A percentile compares a stretch with the other conserved stretches of the same genome.
Evolutionary conservation across 2,888 invertebrate genomes (phyloP).

Genomic region (Chrysopilus asiliformis): DNA sequence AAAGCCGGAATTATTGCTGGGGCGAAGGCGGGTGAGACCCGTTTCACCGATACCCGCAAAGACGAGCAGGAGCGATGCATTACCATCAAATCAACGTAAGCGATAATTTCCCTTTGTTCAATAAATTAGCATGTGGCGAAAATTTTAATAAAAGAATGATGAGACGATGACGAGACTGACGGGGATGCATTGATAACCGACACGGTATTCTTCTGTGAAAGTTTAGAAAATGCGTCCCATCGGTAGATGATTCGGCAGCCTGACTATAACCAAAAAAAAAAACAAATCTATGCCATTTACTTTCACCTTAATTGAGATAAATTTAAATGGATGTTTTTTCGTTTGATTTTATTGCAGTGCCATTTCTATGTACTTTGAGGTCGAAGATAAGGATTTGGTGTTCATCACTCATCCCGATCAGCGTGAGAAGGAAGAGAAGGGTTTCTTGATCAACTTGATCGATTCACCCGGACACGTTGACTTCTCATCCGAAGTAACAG

Average conservation of each 20-base stretch:
- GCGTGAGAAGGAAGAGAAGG: conserved; percentile 78
- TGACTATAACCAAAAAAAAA: too few species aligned
- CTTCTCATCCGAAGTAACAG: conserved; percentile 99
- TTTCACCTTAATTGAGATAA: too few species aligned
- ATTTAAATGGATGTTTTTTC: too few species aligned
- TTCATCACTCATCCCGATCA: conserved; percentile 88
- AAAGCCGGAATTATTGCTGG: conserved; percentile 99
- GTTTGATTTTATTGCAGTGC: conserved; percentile 60
- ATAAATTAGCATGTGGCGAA: too few species aligned
- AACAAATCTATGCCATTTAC: too few species aligned
- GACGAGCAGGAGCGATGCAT: conserved; percentile 99
- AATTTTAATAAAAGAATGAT: conserved; percentile 17
- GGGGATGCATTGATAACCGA: too few species aligned
- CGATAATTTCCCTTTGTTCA: too few species aligned
- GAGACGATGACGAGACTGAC: conserved; percentile 21
- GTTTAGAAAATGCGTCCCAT: too few species aligned
- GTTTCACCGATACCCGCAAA: conserved; percentile 98
- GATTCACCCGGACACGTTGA: conserved; percentile 99
- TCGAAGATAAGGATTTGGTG: conserved; percentile 84
- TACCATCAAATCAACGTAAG: conserved; percentile 99
- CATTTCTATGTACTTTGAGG: conserved; percentile 98
- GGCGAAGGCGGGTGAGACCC: conserved; percentile 95
- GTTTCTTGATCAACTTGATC: conserved; percentile 99
- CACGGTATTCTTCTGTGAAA: too few species aligned
- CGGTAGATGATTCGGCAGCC: conserved; percentile 13